These are phyloP conservation scores for Acinonyx jubatus DNA, from an alignment of 2,113 vertebrate genomes.

Conservation along the genomic window DNA sequence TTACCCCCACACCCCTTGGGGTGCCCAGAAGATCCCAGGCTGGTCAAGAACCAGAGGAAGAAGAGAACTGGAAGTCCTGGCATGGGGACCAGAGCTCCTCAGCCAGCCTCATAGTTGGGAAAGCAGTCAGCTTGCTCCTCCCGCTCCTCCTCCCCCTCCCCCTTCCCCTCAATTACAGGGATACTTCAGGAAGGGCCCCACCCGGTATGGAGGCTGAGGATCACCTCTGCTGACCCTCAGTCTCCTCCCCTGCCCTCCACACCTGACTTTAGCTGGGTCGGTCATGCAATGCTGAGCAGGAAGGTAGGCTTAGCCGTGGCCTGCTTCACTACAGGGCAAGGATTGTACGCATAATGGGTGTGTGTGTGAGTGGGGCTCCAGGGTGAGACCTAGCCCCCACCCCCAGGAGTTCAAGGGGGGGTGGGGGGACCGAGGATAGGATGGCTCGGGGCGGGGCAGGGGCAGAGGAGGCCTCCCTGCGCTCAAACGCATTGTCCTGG, in stretches of 20 bases:
- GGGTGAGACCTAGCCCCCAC: constrained; percentile 71
- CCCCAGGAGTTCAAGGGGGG: constrained; percentile 61
- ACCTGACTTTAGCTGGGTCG: constrained; percentile 26
- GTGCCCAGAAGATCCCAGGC: background rate
- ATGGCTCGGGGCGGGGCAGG: constrained; percentile 80
- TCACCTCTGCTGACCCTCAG: constrained; percentile 32
- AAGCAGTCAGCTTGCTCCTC: background rate
- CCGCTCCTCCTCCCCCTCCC: background rate
- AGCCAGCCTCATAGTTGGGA: background rate
- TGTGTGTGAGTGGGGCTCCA: constrained; percentile 59
- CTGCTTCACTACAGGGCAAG: background rate
- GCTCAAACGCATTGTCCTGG: constrained; percentile 89
- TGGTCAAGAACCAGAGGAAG: constrained; percentile 26
- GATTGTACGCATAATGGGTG: constrained; percentile 62
- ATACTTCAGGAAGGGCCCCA: background rate
- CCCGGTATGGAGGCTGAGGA: constrained; percentile 31
- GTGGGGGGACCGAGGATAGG: constrained; percentile 57
- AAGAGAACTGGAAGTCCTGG: background rate
- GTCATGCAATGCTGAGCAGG: constrained; percentile 56
- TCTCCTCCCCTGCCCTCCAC: background rate
- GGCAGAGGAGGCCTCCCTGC: constrained; percentile 87
- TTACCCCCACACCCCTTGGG: background rate
- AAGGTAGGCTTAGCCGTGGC: background rate
- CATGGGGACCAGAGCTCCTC: background rate
- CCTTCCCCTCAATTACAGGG: background rate